phyloP scores from a whole-genome alignment of 1,140 invertebrate species.

The Telenomus remus region DNA sequence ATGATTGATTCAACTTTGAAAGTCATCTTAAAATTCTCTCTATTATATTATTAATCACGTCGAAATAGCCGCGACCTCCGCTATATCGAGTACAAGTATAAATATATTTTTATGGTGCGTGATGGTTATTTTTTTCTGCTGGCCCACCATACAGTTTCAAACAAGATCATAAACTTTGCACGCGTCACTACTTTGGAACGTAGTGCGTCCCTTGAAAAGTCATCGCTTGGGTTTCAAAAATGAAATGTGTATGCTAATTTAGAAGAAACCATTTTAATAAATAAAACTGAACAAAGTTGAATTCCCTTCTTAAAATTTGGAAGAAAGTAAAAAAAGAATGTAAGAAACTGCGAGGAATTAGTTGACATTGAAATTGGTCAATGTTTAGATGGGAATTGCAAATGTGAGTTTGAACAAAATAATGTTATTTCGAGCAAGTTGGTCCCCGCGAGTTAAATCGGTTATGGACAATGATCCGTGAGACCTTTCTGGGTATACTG shows the following conservation, averaged over 20 bases:
- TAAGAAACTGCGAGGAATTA: too few relatives aligned
- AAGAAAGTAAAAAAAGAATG: too few relatives aligned
- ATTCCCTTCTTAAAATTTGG: too few relatives aligned
- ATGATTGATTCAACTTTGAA: not conserved
- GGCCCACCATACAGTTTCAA: constrained; percentile 16
- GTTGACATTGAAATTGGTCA: too few relatives aligned
- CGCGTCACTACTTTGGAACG: constrained; percentile 7
- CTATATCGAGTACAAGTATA: constrained; percentile 24
- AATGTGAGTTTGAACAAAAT: not conserved
- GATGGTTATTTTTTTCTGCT: constrained; percentile 16
- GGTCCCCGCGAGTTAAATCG: constrained; percentile 13
- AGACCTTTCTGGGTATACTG: constrained; percentile 33
- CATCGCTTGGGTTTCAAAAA: not conserved
- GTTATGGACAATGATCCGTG: constrained; percentile 31
- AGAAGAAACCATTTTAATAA: constrained; percentile 4
- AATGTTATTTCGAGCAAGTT: not conserved
- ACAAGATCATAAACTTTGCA: constrained; percentile 23
- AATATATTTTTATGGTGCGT: constrained; percentile 22
- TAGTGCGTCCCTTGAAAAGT: constrained; percentile 5
- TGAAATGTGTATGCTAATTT: not conserved
- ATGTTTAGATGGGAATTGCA: too few relatives aligned
- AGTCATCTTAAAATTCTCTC: constrained; percentile 20
- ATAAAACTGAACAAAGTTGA: not conserved
- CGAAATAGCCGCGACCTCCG: constrained; percentile 32
- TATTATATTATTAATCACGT: constrained; percentile 43